Evolutionary conservation across 37 sponge, comb jelly and placozoan species (phyloP), one percentile per base, ranked within the genome.

Genomic region (Axinella damicornis): DNA sequence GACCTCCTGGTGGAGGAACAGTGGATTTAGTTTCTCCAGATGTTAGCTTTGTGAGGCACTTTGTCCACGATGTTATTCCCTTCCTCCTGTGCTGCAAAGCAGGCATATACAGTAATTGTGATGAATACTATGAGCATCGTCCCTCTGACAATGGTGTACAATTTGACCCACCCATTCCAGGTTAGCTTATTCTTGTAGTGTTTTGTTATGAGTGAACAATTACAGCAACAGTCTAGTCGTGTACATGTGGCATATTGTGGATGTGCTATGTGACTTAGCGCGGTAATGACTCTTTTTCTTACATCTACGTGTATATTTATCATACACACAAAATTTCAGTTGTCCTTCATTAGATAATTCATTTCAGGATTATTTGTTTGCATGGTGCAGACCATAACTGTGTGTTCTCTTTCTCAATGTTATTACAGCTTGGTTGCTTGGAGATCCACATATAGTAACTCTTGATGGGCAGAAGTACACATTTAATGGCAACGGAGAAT

Each of bases 401-500:
- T n/a, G n/a, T n/a, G n/a, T n/a, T n/a, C n/a, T 9, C 9, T 46
- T 4, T 46, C 9, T 46, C 46, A 46, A 4, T 46, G 4, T 34
- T 4, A 9, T 53, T 39, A 27, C 36, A 83, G 84, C 84, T 41
- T 65, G 53, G 62, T 65, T 58, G 21, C 63, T 36, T 63, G 84
- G 84, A 39, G 84, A 83, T 35, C 84, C 75, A 60, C 84, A 83
- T 36, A 24, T 83, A 35, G 75, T 83, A 21, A 57, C 84, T 22
- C 75, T 83, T 25, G 84, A 83, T 63, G 75, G 74, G 17, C 28
- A 37, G 32, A 73, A 74, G 75, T 83, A 83, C 55, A 83, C 84
- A 5, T 83, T 83, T 33, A 83, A 83, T 83, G 84, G 84, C 21
- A 35, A 83, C 21, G 84, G 84, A 34, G 84, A 83, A 53, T 83